Evolutionary conservation across 1,140 invertebrate genomes (phyloP).

Genomic region (Philopotamus ludificatus): DNA sequence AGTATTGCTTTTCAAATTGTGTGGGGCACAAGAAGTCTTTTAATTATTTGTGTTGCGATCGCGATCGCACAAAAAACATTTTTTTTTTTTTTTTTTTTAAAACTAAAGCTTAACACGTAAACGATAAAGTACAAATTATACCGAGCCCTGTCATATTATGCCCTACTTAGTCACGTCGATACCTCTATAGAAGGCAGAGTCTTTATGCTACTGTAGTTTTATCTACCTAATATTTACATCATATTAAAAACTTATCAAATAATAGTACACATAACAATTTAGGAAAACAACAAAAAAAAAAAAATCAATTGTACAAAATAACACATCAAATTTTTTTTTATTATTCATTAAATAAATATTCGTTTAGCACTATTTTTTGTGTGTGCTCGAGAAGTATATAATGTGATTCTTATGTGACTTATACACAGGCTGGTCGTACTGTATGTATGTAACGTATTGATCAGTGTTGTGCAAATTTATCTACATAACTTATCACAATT

Average conservation of each 20-base stretch:
- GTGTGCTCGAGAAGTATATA: slow-evolving; percentile 21
- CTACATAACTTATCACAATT: slow-evolving; percentile 30
- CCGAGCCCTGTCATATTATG: slow-evolving; percentile 32
- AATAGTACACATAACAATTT: slow-evolving; percentile 35
- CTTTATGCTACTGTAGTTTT: slow-evolving; percentile 33
- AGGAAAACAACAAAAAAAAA: slow-evolving; percentile 11
- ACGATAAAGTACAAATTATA: slow-evolving; percentile 21
- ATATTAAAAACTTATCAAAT: slow-evolving; percentile 33
- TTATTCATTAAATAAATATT: slow-evolving; percentile 24
- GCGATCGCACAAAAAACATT: slow-evolving; percentile 20
- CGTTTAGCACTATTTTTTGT: slow-evolving; percentile 26
- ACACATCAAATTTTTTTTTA: too few species aligned
- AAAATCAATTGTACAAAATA: slow-evolving; percentile 20
- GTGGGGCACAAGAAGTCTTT: slow-evolving; percentile 29
- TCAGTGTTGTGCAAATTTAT: slow-evolving; percentile 27
- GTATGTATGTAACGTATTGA: too few species aligned
- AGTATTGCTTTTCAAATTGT: slow-evolving; percentile 31
- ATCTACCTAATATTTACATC: slow-evolving; percentile 42
- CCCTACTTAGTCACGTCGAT: slow-evolving; percentile 34
- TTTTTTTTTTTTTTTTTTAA: too few species aligned
- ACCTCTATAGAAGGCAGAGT: slow-evolving; percentile 41
- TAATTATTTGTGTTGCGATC: slow-evolving; percentile 27
- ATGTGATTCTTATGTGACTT: slow-evolving; percentile 7
- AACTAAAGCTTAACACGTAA: slow-evolving; percentile 17
- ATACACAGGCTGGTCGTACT: slow-evolving; percentile 12